These are phyloP conservation scores for Hypercompe scribonia DNA, from an alignment of 2,888 invertebrate species.

Conservation along the genomic window DNA sequence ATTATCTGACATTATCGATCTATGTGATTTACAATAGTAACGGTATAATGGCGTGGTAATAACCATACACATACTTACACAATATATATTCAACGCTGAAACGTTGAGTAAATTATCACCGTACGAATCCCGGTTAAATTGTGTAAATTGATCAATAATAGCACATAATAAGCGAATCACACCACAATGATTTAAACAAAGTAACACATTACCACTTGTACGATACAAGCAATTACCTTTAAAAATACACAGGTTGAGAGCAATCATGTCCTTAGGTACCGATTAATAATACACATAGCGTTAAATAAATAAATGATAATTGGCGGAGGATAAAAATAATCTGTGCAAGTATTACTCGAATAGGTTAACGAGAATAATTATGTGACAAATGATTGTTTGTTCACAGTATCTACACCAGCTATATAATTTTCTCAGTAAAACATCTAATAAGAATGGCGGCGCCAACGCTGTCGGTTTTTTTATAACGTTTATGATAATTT, in stretches of 20 bases:
- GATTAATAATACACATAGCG: conserved; percentile 51
- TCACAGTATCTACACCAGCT: conserved; percentile 74
- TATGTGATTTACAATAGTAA: conserved; percentile 77
- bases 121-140: conserved; percentile 56
- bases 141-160: conserved; percentile 60
- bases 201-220: conserved; percentile 52
- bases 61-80: conserved; percentile 58
- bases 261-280: conserved; percentile 48
- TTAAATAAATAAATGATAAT: conserved; percentile 56
- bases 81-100: conserved; percentile 52
- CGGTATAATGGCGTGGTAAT: conserved; percentile 77
- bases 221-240: conserved; percentile 51
- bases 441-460: conserved; percentile 80
- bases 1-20: conserved; percentile 76
- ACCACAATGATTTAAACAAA: conserved; percentile 50
- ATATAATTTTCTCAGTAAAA: conserved; percentile 79
- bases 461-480: conserved; percentile 79
- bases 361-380: conserved; percentile 77
- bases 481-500: conserved; percentile 77
- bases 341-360: conserved; percentile 62
- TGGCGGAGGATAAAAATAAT: conserved; percentile 58
- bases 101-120: conserved; percentile 63
- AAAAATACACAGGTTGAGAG: conserved; percentile 49
- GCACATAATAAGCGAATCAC: conserved; percentile 49
- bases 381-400: conserved; percentile 76